These are phyloP conservation scores for Calliscelio sp. DNA, from an alignment of 2,888 invertebrate species.

Conservation along the genomic window DNA sequence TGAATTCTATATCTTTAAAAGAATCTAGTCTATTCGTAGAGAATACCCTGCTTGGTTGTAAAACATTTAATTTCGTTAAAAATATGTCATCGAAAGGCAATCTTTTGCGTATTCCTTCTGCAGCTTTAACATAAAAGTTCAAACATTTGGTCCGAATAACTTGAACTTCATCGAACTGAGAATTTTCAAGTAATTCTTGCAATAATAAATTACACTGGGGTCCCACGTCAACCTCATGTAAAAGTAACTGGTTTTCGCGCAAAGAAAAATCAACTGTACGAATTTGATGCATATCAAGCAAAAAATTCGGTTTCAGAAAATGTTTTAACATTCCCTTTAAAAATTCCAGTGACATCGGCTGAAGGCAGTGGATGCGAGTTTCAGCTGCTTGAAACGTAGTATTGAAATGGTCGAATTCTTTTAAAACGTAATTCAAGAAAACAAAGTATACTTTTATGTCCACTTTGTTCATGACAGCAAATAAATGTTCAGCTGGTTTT, in stretches of 20 bases:
- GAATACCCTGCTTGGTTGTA: neutral
- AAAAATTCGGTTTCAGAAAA: conserved; percentile 62
- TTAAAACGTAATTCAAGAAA: conserved; percentile 60
- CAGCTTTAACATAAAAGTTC: conserved; percentile 40
- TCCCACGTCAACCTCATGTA: conserved; percentile 38
- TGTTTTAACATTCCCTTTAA: conserved; percentile 44
- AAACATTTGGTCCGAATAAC: neutral
- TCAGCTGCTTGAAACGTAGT: conserved; percentile 57
- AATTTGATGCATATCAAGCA: conserved; percentile 6
- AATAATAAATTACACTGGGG: conserved; percentile 3
- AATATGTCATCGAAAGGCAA: conserved; percentile 46
- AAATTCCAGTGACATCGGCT: conserved; percentile 39
- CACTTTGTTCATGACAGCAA: neutral
- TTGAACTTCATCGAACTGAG: neutral
- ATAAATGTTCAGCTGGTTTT: conserved; percentile 1
- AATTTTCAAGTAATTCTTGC: neutral
- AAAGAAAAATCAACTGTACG: conserved; percentile 2
- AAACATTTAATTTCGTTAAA: conserved; percentile 4
- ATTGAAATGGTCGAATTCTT: conserved; percentile 66
- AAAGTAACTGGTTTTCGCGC: conserved; percentile 7
- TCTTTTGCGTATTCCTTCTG: conserved; percentile 33
- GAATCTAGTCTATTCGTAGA: neutral
- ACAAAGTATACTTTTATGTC: conserved; percentile 45
- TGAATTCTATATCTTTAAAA: neutral
- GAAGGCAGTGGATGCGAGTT: conserved; percentile 54